A percentile compares a stretch with the other conserved stretches of the same genome.
Conservation (phyloP, 2,113 vertebrate species). For the Petroica traversi region DNA sequence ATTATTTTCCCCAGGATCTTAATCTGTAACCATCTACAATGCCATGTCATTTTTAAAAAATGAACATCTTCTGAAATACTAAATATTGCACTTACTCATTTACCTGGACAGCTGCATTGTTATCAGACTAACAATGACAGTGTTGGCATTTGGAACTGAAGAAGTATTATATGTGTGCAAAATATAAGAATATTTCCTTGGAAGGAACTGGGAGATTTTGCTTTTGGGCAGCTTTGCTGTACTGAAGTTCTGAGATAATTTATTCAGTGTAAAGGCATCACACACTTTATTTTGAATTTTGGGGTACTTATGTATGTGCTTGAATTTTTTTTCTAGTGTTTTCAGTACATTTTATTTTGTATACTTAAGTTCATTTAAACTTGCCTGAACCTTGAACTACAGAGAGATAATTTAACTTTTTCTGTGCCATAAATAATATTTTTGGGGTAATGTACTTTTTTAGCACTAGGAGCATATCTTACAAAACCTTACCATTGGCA, state of each 20-base stretch:
- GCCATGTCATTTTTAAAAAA: slow-evolving; percentile 56
- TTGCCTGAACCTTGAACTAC: slow-evolving; percentile 72
- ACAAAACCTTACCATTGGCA: slow-evolving; percentile 45
- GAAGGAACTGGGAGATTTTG: slow-evolving; percentile 29
- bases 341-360: slow-evolving; percentile 76
- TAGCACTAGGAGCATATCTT: slow-evolving; percentile 68
- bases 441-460: slow-evolving; percentile 80
- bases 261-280: slow-evolving; percentile 66
- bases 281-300: slow-evolving; percentile 55
- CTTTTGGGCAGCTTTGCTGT: slow-evolving; percentile 54
- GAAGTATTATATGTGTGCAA: slow-evolving; percentile 56
- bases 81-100: slow-evolving; percentile 73
- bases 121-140: slow-evolving; percentile 63
- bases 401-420: slow-evolving; percentile 74
- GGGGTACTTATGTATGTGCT: slow-evolving; percentile 56
- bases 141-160: slow-evolving; percentile 57
- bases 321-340: slow-evolving; percentile 77
- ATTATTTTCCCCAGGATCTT: slow-evolving; percentile 63
- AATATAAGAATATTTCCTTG: slow-evolving; percentile 55
- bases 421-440: slow-evolving; percentile 80
- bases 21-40: slow-evolving; percentile 51
- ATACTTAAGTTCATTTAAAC: slow-evolving; percentile 72
- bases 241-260: slow-evolving; percentile 54
- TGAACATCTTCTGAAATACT: slow-evolving; percentile 63
- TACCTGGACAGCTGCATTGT: slow-evolving; percentile 58